Conservation (phyloP, 2,797 vertebrate genomes). For the Pithecia hirsuta region DNA sequence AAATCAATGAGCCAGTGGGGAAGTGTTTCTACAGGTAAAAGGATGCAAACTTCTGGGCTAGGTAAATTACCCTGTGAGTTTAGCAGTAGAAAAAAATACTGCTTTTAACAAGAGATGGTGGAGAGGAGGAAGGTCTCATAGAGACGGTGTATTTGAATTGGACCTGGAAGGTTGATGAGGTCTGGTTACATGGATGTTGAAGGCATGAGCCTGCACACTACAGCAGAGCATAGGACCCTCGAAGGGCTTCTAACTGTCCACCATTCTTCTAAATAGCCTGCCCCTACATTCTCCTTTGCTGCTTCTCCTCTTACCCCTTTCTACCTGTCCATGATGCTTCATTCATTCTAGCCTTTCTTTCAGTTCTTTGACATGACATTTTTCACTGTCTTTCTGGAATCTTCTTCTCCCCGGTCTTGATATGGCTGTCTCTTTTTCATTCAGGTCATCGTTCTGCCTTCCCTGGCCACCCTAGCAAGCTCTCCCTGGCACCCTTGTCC, state of each 20-base stretch:
- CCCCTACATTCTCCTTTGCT: not conserved
- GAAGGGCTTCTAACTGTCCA: not conserved
- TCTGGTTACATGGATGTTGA: not conserved
- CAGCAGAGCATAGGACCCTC: not conserved
- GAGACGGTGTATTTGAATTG: not conserved
- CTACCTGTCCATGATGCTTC: not conserved
- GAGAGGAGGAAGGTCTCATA: not conserved
- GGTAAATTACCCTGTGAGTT: not conserved
- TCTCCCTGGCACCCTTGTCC: accelerated
- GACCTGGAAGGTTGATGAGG: not conserved
- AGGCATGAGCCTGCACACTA: not conserved
- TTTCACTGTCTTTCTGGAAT: not conserved
- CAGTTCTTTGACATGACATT: not conserved
- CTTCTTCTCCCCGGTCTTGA: not conserved
- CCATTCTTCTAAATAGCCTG: not conserved
- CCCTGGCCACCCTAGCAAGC: not conserved
- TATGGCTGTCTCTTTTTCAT: not conserved
- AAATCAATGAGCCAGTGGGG: not conserved
- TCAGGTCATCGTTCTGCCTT: not conserved
- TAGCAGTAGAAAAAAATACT: not conserved
- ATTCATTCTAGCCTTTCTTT: not conserved
- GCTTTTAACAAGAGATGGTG: not conserved
- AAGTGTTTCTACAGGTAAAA: slow-evolving; percentile 10
- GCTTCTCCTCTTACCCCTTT: not conserved
- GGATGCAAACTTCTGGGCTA: not conserved